Evolutionary conservation across 2,797 vertebrate genomes (phyloP).

Genomic region (Psittacula echo): DNA sequence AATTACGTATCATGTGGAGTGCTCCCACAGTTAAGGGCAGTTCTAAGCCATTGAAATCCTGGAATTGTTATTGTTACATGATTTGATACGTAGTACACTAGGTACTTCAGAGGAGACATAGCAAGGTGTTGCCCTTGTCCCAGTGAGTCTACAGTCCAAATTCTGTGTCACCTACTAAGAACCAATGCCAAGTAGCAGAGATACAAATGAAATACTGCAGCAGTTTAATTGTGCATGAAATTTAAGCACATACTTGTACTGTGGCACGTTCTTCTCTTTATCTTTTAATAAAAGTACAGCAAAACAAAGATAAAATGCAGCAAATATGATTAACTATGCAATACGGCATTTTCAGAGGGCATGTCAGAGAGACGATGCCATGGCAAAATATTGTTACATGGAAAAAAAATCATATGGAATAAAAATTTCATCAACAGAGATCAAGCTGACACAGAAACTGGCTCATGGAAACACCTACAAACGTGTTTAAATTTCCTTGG

Average conservation of each 20-base stretch:
- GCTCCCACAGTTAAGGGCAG: not conserved
- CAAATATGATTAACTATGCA: not conserved
- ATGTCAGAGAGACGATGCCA: not conserved
- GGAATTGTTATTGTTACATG: not conserved
- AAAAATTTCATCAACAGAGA: not conserved
- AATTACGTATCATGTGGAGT: not conserved
- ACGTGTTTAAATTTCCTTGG: not conserved
- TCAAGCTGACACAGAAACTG: not conserved
- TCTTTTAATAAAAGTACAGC: constrained; percentile 6
- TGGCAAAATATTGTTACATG: not conserved
- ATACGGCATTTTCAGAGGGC: not conserved
- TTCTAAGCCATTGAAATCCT: not conserved
- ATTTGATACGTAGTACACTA: not conserved
- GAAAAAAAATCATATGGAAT: not conserved
- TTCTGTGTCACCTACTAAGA: not conserved
- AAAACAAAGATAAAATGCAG: constrained; percentile 10
- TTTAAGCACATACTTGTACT: not conserved
- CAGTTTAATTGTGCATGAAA: not conserved
- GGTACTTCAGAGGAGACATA: not conserved
- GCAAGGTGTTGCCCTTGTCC: not conserved
- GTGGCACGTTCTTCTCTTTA: not conserved
- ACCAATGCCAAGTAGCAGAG: not conserved
- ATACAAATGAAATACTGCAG: not conserved
- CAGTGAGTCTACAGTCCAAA: not conserved
- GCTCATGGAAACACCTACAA: not conserved